Evolutionary conservation across 23 tunicate genomes (phyloP), one percentile per base, ranked within the genome.

Genomic region (Trididemnum clinides): DNA sequence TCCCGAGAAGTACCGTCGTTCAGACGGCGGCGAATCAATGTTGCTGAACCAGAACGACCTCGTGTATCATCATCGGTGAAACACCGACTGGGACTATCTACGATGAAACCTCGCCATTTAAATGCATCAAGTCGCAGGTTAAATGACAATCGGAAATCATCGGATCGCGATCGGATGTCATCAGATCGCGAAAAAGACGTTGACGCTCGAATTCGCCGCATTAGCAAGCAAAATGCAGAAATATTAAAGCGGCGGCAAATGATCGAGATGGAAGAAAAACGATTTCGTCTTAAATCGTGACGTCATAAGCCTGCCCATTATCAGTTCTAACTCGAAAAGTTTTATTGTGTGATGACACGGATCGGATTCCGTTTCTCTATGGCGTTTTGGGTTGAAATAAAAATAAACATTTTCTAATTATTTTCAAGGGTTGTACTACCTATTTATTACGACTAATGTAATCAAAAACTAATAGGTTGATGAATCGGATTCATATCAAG

Each of bases 261-360:
- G 37, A 85, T 85, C 74, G 82, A 85, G 27, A 21, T 57, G 82
- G 88, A 85, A 37, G 88, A 85, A 62, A 57, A 34, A 36, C 39
- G 50, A 1, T 85, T 73, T 62, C 82, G 88, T 73, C 6, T 74
- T 2, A 74, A 74, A 74, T 22, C 81, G 58, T 38, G n/a, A n/a
- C n/a, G n/a, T n/a, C n/a, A n/a, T n/a, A n/a, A n/a, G n/a, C n/a
- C n/a, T n/a, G n/a, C n/a, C n/a, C n/a, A n/a, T n/a, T n/a, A n/a
- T n/a, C n/a, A n/a, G n/a, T n/a, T n/a, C n/a, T n/a, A n/a, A n/a
- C n/a, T n/a, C n/a, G n/a, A n/a, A n/a, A n/a, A n/a, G n/a, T n/a
- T n/a, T n/a, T n/a, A n/a, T n/a, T n/a, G n/a, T n/a, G n/a, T n/a
- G n/a, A n/a, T n/a, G n/a, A n/a, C n/a, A n/a, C n/a, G n/a, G n/a